Evolutionary conservation across 53 echinoderm and acorn worm genomes (phyloP), one percentile per base, ranked within the genome.

Genomic region (Hippasteria phrygiana): DNA sequence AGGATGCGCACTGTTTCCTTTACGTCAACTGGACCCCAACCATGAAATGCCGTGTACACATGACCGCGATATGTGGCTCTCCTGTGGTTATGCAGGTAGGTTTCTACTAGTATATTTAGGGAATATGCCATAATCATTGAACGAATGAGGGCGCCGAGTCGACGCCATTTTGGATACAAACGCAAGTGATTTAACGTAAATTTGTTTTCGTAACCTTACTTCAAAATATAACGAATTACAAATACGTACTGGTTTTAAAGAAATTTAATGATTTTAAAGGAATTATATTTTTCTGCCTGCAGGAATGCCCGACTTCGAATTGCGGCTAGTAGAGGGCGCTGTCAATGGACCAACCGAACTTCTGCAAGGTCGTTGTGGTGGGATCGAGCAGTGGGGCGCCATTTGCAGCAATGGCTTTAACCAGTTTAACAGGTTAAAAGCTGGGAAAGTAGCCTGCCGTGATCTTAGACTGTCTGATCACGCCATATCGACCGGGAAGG

Each of bases 51-150:
- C 28, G 27, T 80, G 80, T 24, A 1, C 16, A 1, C 80, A 63
- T 16, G 80, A 80, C 12, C 62, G 22, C 29, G 80, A 80, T 26
- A 62, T 43, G 64, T 80, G 80, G 80, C 4, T 80, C 1, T 80
- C 80, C 3, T 80, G 80, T 42, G 80, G 80, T 26, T 62, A 22
- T 43, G 80, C 43, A 22, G 80, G 80, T 80, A 80, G 31, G 78
- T 26, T 24, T 1, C 26, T 5, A 59, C 1, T 3, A 3, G 26
- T 8, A 2, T 7, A 26, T 17, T 59, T 20, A 59, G 18, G 17
- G 10, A 6, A 55, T 2, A 3, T 55, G n/a, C n/a, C n/a, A n/a
- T n/a, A n/a, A n/a, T n/a, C n/a, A n/a, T n/a, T n/a, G n/a, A n/a
- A n/a, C 18, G 17, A 17, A 55, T 16, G 65, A 65, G 32, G 5